These are phyloP conservation scores for Pagetopsis macropterus DNA, from an alignment of 2,797 vertebrate species.

Conservation along the genomic window DNA sequence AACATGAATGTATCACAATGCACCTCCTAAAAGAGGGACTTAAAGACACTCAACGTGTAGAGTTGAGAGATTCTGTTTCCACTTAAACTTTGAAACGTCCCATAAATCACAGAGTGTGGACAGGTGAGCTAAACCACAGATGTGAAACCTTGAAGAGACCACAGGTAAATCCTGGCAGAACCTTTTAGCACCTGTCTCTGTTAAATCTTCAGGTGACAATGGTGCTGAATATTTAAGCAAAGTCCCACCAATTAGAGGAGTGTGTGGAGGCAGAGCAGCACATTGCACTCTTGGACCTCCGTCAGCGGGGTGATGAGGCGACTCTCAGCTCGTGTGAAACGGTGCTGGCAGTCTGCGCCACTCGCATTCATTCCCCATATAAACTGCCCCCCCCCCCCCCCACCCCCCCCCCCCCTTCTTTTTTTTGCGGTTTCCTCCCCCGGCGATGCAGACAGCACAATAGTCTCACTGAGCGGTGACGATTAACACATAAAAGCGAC, in stretches of 20 bases:
- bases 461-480: slow-evolving; percentile 79
- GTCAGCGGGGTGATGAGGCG: slow-evolving; percentile 70
- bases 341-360: slow-evolving; percentile 71
- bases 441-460: slow-evolving; percentile 77
- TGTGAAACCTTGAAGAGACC: neutral
- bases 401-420: neutral
- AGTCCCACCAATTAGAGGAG: slow-evolving; percentile 65
- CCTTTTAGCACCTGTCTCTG: slow-evolving; percentile 4
- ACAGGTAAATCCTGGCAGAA: neutral
- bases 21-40: neutral
- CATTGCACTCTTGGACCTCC: slow-evolving; percentile 75
- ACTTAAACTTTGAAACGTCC: neutral
- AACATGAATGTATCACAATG: neutral
- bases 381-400: slow-evolving; percentile 34
- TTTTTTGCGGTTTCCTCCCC: slow-evolving; percentile 66
- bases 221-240: slow-evolving; percentile 5
- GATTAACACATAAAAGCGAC: slow-evolving; percentile 84
- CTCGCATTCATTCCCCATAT: slow-evolving; percentile 73
- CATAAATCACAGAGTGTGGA: neutral
- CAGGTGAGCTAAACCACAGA: neutral
- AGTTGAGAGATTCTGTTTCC: neutral
- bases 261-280: slow-evolving; percentile 64
- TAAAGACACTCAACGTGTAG: neutral
- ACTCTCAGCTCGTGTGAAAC: slow-evolving; percentile 79
- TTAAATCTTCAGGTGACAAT: slow-evolving; percentile 31